A percentile compares a stretch with the other conserved stretches of the same genome.
phyloP scores from a whole-genome alignment of 1,140 invertebrate genomes.

The Cydia fagiglandana region DNA sequence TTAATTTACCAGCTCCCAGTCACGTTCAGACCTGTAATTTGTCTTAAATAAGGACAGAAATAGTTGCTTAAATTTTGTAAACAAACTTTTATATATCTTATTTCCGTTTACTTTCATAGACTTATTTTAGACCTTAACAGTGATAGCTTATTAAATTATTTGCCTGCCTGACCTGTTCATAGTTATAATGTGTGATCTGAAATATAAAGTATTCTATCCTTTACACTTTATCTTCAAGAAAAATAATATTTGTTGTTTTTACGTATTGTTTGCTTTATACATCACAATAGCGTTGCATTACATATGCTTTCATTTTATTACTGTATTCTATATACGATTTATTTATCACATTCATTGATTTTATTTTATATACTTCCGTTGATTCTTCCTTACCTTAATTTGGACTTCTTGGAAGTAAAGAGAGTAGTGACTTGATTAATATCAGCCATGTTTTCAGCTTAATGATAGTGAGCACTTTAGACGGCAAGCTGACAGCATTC shows the following conservation, averaged over 20 bases:
- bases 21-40: not conserved
- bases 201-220: too few relatives aligned
- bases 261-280: not conserved
- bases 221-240: too few relatives aligned
- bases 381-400: not conserved
- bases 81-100: not conserved
- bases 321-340: conserved; percentile 13
- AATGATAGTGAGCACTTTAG: conserved; percentile 91
- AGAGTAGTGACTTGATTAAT: not conserved
- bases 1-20: not conserved
- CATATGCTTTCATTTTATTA: not conserved
- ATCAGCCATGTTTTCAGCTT: conserved; percentile 80
- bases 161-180: not conserved
- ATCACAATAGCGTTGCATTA: conserved; percentile 15
- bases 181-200: not conserved
- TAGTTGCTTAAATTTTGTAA: conserved; percentile 7
- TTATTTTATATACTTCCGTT: not conserved
- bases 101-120: not conserved
- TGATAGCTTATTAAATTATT: conserved; percentile 32
- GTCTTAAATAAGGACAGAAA: not conserved
- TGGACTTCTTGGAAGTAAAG: not conserved
- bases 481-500: conserved; percentile 90
- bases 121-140: conserved; percentile 21
- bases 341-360: not conserved
- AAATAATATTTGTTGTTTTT: not conserved